Conservation (phyloP, 2,113 vertebrate species). For the Cephalopholis sonnerati region DNA sequence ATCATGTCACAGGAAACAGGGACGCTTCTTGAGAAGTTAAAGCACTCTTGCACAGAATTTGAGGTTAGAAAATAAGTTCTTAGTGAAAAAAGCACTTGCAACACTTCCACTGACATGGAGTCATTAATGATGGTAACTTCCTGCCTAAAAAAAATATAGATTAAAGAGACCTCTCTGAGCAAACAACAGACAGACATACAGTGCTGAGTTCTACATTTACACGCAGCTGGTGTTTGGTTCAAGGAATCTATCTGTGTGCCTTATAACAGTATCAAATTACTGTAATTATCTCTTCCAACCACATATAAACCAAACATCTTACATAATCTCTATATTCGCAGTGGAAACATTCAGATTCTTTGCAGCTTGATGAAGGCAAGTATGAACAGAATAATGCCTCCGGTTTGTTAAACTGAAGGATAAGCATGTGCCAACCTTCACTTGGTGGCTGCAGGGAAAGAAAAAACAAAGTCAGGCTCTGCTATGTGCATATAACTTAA, state of each 20-base stretch:
- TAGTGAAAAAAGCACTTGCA: constrained; percentile 50
- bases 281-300: neutral
- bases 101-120: constrained; percentile 48
- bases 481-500: constrained; percentile 17
- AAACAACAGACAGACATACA: neutral
- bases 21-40: constrained; percentile 64
- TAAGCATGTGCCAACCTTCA: neutral
- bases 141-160: constrained; percentile 2
- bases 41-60: constrained; percentile 29
- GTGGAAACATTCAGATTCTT: constrained; percentile 13
- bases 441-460: neutral
- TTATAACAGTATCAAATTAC: neutral
- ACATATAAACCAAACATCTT: neutral
- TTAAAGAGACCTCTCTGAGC: neutral
- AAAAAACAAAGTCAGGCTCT: neutral
- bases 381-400: constrained; percentile 28
- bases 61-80: constrained; percentile 45
- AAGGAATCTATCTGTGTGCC: neutral
- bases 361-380: neutral
- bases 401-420: neutral
- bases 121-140: neutral
- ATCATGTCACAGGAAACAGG: constrained; percentile 54
- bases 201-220: neutral
- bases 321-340: neutral
- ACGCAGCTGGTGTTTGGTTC: neutral